A percentile compares a stretch with the other conserved stretches of the same genome.
Conservation (phyloP, 1,140 invertebrate species). For the Eriocheir sinensis region DNA sequence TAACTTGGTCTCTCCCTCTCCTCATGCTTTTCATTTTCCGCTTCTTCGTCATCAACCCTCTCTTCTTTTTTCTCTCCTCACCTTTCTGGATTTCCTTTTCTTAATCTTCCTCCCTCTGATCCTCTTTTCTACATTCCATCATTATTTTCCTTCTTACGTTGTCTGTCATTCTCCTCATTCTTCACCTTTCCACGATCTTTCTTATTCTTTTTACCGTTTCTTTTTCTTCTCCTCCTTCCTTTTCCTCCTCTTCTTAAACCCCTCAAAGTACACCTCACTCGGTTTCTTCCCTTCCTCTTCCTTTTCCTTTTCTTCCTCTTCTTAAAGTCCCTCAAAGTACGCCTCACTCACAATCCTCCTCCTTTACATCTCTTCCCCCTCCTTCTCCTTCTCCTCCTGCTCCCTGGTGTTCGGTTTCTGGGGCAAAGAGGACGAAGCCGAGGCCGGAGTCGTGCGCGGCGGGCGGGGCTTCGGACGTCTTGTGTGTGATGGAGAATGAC, state of each 20-base stretch:
- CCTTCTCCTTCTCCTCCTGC: no score
- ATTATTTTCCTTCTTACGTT: no score
- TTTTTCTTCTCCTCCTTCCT: not conserved
- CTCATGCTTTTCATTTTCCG: not conserved
- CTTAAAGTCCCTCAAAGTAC: no score
- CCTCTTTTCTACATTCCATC: not conserved
- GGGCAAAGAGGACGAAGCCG: constrained; percentile 6
- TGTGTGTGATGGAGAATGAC: constrained; percentile 76
- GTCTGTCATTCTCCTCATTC: no score
- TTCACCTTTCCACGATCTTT: not conserved
- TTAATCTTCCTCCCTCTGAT: not conserved
- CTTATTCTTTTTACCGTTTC: no score
- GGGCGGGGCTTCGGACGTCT: constrained; percentile 59
- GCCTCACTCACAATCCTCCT: no score
- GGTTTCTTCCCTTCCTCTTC: no score
- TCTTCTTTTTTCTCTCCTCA: constrained; percentile 31
- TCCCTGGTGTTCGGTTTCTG: no score
- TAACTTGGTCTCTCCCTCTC: not conserved
- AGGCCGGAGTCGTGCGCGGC: constrained; percentile 40
- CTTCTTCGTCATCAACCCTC: constrained; percentile 10
- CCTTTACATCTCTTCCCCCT: no score
- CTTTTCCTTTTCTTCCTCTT: no score
- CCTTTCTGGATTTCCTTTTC: not conserved
- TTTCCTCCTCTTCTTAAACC: not conserved
- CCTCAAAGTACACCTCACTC: no score